Percentiles rank a stretch among this genome's conserved stretches.
phyloP scores from a whole-genome alignment of 2,797 vertebrate species.

The Siniperca undulata region DNA sequence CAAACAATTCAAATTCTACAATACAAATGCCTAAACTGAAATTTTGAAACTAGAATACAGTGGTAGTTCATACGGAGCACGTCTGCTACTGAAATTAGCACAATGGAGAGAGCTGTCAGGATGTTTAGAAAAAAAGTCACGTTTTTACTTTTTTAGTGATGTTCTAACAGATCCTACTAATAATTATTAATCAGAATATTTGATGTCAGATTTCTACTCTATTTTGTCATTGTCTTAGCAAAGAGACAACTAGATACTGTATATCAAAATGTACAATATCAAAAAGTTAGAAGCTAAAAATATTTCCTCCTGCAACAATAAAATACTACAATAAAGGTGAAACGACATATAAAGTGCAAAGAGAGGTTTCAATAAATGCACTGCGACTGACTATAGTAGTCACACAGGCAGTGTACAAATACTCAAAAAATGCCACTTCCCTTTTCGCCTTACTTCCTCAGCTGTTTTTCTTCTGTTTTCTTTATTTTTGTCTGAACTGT shows the following conservation, averaged over 20 bases:
- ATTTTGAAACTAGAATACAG: conserved; percentile 69
- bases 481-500: conserved; percentile 19
- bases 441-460: conserved; percentile 60
- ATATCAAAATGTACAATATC: conserved; percentile 72
- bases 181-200: conserved; percentile 47
- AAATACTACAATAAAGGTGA: conserved; percentile 75
- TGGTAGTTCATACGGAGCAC: conserved; percentile 61
- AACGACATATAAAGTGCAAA: conserved; percentile 82
- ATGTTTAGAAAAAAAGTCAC: conserved; percentile 47
- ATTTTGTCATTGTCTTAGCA: conserved; percentile 48
- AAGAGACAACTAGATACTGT: conserved; percentile 60
- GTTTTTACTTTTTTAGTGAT: conserved; percentile 40
- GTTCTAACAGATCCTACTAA: conserved; percentile 52
- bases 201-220: conserved; percentile 42
- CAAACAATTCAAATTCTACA: conserved; percentile 82
- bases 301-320: conserved; percentile 69
- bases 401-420: conserved; percentile 79
- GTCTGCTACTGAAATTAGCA: conserved; percentile 64
- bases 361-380: conserved; percentile 83
- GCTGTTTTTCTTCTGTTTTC: conserved; percentile 6
- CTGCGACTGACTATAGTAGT: conserved; percentile 81
- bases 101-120: conserved; percentile 54
- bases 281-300: conserved; percentile 76
- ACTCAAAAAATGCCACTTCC: conserved; percentile 78
- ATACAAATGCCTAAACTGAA: conserved; percentile 68